Percentiles rank a stretch among this genome's conserved stretches.
Evolutionary conservation across 2,797 vertebrate genomes (phyloP).

Genomic region (Propithecus perrieri): DNA sequence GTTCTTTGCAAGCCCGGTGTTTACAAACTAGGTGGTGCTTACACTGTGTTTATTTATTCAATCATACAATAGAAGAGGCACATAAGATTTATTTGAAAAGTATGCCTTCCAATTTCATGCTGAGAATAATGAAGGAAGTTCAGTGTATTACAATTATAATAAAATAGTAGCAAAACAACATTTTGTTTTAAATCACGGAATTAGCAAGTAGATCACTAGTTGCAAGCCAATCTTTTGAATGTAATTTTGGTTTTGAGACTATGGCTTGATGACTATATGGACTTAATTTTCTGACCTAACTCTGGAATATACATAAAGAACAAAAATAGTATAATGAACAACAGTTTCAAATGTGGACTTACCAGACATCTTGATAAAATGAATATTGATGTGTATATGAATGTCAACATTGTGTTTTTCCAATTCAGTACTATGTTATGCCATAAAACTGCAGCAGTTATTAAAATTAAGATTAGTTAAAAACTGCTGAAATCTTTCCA

Average conservation of each 20-base stretch:
- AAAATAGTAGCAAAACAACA: constrained; percentile 56
- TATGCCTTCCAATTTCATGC: constrained; percentile 53
- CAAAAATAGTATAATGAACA: constrained; percentile 54
- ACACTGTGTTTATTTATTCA: constrained; percentile 39
- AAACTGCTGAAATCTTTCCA: constrained; percentile 66
- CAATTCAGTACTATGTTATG: background rate
- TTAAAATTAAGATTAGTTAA: background rate
- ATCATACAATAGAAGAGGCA: constrained; percentile 40
- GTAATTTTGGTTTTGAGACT: constrained; percentile 59
- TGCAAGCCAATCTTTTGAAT: constrained; percentile 35
- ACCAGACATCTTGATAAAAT: constrained; percentile 44
- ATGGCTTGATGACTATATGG: constrained; percentile 45
- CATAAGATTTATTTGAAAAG: constrained; percentile 51
- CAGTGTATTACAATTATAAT: constrained; percentile 37
- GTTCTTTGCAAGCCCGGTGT: constrained; percentile 44
- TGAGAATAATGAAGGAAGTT: constrained; percentile 44
- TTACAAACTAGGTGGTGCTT: constrained; percentile 1
- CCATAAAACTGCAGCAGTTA: background rate
- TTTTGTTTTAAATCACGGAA: constrained; percentile 56
- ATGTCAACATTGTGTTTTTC: constrained; percentile 43
- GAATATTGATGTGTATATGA: constrained; percentile 5
- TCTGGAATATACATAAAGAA: constrained; percentile 31
- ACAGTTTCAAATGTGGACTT: constrained; percentile 64
- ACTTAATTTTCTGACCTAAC: constrained; percentile 50
- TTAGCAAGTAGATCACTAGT: constrained; percentile 39